Evolutionary conservation across 2,888 invertebrate species (phyloP), one percentile per base, ranked within the genome.

Genomic region (Drosophila maculinotata): DNA sequence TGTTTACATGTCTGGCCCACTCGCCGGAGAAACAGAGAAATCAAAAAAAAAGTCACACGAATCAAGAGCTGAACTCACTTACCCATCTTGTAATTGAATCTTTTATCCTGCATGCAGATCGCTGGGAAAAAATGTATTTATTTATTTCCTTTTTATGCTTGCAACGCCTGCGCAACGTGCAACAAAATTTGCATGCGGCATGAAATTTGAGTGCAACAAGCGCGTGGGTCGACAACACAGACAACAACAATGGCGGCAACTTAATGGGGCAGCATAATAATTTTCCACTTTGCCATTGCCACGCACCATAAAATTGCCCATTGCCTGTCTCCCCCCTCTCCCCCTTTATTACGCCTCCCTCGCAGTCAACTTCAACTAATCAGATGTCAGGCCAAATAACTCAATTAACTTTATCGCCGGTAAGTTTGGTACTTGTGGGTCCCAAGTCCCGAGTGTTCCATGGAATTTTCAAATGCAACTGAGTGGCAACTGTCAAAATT

Each of bases 401-500:
- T 85, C 89, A 88, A 85, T 85, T 85, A 85, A 85, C 87, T 82
- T 77, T 69, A 85, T 88, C 87, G 69, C 59, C 52, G 33, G 26
- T n/a, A 30, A 45, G 38, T 9, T 25, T 23, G 15, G 12, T 60
- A 44, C 28, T 23, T 23, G 51, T 20, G 45, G 7, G 23, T 41
- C 38, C 23, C 42, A 33, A 36, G 57, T 9, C 15, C 25, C n/a
- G 36, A 59, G 59, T 59, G 64, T 87, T 86, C 72, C 81, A 53
- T 41, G 73, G 68, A 87, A 87, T 71, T 87, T 71, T 76, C 68
- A 83, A 84, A 83, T 70, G 65, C 67, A 70, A 79, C 72, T 63
- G 76, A 75, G 79, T 81, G 72, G 68, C 87, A 88, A 88, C 88
- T 84, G 88, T 88, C 84, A 84, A 84, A 87, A 80, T 86, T 75